phyloP scores from a whole-genome alignment of 2,113 vertebrate species.

The Prolemur simus region DNA sequence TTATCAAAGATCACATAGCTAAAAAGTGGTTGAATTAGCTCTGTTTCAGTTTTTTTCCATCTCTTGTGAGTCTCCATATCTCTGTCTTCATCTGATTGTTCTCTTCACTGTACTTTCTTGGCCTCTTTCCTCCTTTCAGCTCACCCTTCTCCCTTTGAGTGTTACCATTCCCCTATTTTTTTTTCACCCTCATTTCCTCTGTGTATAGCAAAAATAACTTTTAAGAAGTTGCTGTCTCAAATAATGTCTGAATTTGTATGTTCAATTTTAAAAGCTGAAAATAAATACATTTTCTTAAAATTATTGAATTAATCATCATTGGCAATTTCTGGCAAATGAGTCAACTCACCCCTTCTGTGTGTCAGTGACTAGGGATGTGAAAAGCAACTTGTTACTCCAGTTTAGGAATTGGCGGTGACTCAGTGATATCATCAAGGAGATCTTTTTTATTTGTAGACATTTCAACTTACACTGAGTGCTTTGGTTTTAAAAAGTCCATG shows the following conservation, averaged over 20 bases:
- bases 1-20: neutral
- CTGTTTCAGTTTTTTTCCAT: neutral
- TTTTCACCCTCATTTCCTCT: neutral
- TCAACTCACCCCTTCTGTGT: neutral
- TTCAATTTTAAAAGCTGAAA: neutral
- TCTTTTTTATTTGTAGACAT: neutral
- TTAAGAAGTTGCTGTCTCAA: neutral
- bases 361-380: neutral
- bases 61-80: neutral
- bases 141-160: neutral
- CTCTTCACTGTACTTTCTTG: accelerated
- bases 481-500: neutral
- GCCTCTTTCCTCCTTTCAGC: neutral
- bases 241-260: neutral
- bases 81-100: neutral
- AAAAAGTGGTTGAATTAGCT: neutral
- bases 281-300: neutral
- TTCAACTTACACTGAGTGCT: neutral
- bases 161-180: neutral
- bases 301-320: neutral
- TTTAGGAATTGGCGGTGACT: neutral
- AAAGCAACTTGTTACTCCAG: neutral
- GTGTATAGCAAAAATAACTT: neutral
- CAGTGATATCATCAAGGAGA: neutral
- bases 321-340: neutral